Base-by-base conservation (phyloP, 2,797 vertebrate genomes). In the Muscicapa comitata region DNA sequence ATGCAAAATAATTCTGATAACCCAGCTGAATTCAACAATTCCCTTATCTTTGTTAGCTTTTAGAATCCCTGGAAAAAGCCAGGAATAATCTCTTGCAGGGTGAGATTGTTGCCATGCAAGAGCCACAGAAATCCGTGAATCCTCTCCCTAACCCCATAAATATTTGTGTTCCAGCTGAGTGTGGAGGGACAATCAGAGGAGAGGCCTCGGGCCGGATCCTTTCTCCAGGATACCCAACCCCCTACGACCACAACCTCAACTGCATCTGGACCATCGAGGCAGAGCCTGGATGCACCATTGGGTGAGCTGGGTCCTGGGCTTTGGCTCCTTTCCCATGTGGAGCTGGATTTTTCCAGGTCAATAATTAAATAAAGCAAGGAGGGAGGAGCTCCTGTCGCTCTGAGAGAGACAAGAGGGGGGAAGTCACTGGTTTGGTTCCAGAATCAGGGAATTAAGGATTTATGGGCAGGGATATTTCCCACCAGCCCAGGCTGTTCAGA, bases 181-280 rank as follows among this genome's bases (percentile, higher is more conserved):
- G 99, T 88, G 99, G 99, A 17, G 99, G 99, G 12, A 97, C 94
- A 31, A 98, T 99, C 90, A 98, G 94, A 96, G 99, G 99, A 21
- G 99, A 99, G 74, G 80, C 95, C 1, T 97, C 98, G 0, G 99
- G 99, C 23, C 98, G 99, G 48, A 98, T 99, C 73, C 97, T 99
- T 88, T 99, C 99, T 55, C 99, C 99, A 0, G 99, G 99, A n/a
- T 99, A 99, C 86, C 99, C 99, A 1, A 98, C 99, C 2, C 99
- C 99, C 8, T 99, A 99, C 0, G 99, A 99, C 78, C 99, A 99
- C 94, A 99, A 99, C 84, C 98, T 99, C 91, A 99, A 99, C 96
- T 99, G 99, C 53, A 97, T 99, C 75, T 99, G 99, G 99, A 98
- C 96, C n/a, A 98, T 99, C 3, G 99, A 99, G 93, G 99, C 99